These are phyloP conservation scores for Drosophila repleta DNA, from an alignment of 1,140 invertebrate genomes.

Conservation along the genomic window DNA sequence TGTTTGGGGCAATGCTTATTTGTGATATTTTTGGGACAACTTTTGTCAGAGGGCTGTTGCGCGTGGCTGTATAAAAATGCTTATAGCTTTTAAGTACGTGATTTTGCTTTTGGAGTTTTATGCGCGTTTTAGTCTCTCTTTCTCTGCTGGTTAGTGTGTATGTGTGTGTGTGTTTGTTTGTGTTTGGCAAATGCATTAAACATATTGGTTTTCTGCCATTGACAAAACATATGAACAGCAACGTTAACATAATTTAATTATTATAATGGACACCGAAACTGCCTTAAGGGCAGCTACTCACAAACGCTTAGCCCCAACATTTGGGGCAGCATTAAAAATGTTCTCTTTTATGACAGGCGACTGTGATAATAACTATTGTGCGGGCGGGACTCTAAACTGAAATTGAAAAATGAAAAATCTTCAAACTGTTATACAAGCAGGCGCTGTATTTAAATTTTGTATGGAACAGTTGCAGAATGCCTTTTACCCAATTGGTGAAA, in stretches of 20 bases:
- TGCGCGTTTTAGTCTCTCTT: slow-evolving; percentile 24
- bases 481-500: not conserved
- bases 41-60: slow-evolving; percentile 40
- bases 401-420: not conserved
- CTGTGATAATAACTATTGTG: slow-evolving; percentile 1
- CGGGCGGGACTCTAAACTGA: not conserved
- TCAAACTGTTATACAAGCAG: not conserved
- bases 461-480: not conserved
- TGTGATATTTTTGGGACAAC: slow-evolving; percentile 29
- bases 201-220: slow-evolving; percentile 76
- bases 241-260: slow-evolving; percentile 72
- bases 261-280: slow-evolving; percentile 62
- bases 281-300: not conserved
- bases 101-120: slow-evolving; percentile 66
- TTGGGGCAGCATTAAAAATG: slow-evolving; percentile 21
- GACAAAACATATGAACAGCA: slow-evolving; percentile 45
- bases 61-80: slow-evolving; percentile 69
- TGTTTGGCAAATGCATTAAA: slow-evolving; percentile 64
- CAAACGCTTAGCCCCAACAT: not conserved
- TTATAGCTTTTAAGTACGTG: slow-evolving; percentile 81
- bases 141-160: not conserved
- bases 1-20: slow-evolving; percentile 19
- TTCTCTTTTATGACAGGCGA: slow-evolving; percentile 18
- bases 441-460: not conserved
- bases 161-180: slow-evolving; percentile 7